Conservation (phyloP, 2,888 invertebrate species). For the Metalampra italica region DNA sequence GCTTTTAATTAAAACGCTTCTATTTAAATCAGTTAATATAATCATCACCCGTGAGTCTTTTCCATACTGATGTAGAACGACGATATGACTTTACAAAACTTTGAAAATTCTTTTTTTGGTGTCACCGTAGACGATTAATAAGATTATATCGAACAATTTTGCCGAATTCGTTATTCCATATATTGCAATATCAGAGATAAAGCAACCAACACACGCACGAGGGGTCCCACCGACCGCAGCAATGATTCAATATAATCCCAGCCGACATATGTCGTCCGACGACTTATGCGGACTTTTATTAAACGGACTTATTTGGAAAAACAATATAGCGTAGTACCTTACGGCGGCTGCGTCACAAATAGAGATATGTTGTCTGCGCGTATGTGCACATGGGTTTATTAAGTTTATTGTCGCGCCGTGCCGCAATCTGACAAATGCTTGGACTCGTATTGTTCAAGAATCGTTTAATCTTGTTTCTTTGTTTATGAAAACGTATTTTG, state of each 20-base stretch:
- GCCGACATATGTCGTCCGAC: slow-evolving; percentile 55
- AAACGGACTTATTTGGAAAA: slow-evolving; percentile 54
- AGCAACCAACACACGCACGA: slow-evolving; percentile 10
- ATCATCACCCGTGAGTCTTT: no score
- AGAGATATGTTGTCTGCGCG: slow-evolving; percentile 15
- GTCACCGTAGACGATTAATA: no score
- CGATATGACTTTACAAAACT: no score
- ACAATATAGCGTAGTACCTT: slow-evolving; percentile 35
- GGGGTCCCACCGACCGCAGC: slow-evolving; percentile 28
- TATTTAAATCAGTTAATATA: no score
- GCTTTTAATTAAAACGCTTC: no score
- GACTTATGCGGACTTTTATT: slow-evolving; percentile 59
- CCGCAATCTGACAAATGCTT: background rate
- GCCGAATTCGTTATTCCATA: slow-evolving; percentile 27
- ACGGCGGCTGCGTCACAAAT: slow-evolving; percentile 25
- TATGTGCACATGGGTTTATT: slow-evolving; percentile 19
- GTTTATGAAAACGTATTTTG: no score
- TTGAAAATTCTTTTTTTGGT: no score
- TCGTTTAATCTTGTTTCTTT: background rate
- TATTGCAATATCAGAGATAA: slow-evolving; percentile 32
- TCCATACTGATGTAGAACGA: no score
- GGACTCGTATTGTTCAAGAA: no score
- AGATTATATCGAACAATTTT: slow-evolving; percentile 16
- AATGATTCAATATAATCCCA: slow-evolving; percentile 66
- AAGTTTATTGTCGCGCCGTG: slow-evolving; percentile 8